Evolutionary conservation across 1,140 invertebrate species (phyloP), one percentile per base, ranked within the genome.

Genomic region (Ooceraea biroi): DNA sequence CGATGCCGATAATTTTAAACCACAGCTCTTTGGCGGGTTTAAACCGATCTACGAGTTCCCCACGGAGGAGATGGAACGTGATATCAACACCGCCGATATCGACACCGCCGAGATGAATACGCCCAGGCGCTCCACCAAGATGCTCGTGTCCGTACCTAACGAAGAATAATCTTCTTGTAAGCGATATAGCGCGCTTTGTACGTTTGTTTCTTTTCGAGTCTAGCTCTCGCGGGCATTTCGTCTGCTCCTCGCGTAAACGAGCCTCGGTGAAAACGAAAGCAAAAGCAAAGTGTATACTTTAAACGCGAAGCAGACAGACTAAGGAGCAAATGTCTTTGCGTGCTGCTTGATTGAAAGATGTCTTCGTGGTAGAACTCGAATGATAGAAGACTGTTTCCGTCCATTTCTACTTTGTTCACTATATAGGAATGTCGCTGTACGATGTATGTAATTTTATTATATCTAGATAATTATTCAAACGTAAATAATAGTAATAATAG

Each of bases 1-100:
- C 80, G 96, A 97, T 83, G 93, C 96, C 7, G 96, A 97, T 63
- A 96, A 95, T 80, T 97, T 97, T 85, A 96, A 96, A 84, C 96
- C 96, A 0, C 95, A 96, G 85, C 88, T 97, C 5, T 96, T 96
- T 82, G 96, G 96, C 1, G 96, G 96, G 0, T 97, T 97, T 83
- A 95, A 96, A 83, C 96, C 96, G 0, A 96, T 97, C 63, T 96
- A 96, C 80, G 93, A 94, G 63, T 94, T 94, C 46, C 92, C 93
- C 0, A 85, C 72, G 1, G 89, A 93, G 11, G 80, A 90, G 11
- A 83, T 86, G 25, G 88, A 83, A 14, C 19, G 80, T 73, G 5
- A 82, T 36, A 36, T n/a, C 3, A 73, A 89, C 22, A 19, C 48
- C 10, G 48, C 5, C 11, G 60, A 83, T 1, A 8, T 7, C 0